Base-by-base conservation (phyloP, 2,113 vertebrate genomes). In the Hippocampus barbouri region DNA sequence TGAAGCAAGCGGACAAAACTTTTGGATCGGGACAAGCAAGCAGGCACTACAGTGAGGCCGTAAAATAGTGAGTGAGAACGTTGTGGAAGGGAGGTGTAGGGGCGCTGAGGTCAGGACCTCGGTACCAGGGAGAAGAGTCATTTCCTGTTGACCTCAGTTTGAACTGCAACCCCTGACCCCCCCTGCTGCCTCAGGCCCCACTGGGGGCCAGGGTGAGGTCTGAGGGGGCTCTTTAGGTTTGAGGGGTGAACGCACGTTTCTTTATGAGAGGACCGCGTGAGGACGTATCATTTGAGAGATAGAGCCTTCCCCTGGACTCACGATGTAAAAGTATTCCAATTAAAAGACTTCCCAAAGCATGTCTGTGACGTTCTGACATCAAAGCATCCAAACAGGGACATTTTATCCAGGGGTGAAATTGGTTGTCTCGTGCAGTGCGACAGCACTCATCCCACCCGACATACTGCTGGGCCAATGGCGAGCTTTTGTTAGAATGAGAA, bases 141-240 rank as follows among this genome's bases (percentile, higher is more conserved):
- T 90, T 92, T 93, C 91, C 92, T 92, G 89, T 88, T 91, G 89
- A 92, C 92, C 92, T 82, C 85, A 56, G 60, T 66, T 63, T 80
- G 89, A 90, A 91, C 93, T 90, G 84, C 88, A 85, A 83, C 91
- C 90, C 82, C 81, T 89, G 85, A 92, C 87, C 89, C 83, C 75
- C 81, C 82, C 73, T 73, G 79, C 82, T 77, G 82, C 79, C 77
- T 43, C 62, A 75, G 85, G 89, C 83, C 64, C 69, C n/a, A 76
- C 73, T 76, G 72, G 83, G 81, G 87, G 85, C 84, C 66, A 76
- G 77, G 77, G 71, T 20, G 25, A 21, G 38, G 69, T 54, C 51
- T 21, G 18, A 23, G 74, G 11, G 60, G 70, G 61, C 65, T 73
- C 64, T 72, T 74, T 21, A 66, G 77, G 69, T 72, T 79, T 72